phyloP scores from a whole-genome alignment of 2,113 vertebrate species.

The Phaethon lepturus region DNA sequence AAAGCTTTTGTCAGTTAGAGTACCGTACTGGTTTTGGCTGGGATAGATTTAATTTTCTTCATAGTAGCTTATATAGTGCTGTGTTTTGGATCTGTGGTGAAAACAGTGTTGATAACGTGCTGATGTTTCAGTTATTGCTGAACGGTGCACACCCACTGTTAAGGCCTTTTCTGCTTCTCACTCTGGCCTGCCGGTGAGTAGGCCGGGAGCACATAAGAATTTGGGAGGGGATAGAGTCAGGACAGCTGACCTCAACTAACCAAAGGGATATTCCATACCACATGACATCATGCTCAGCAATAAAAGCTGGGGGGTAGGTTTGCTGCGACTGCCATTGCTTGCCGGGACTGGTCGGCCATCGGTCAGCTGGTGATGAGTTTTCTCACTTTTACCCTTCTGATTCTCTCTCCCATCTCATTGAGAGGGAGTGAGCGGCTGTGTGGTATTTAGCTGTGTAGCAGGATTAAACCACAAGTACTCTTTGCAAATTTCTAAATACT shows the following conservation, averaged over 20 bases:
- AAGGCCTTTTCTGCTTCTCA: not conserved
- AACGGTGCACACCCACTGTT: not conserved
- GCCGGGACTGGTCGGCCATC: no score
- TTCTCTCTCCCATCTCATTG: not conserved
- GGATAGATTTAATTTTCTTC: not conserved
- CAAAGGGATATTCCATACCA: not conserved
- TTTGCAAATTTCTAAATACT: not conserved
- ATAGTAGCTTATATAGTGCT: no score
- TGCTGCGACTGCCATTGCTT: rapidly evolving
- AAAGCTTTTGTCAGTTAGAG: not conserved
- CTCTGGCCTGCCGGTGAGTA: not conserved
- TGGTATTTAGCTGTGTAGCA: not conserved
- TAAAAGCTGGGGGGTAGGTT: not conserved
- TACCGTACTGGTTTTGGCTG: not conserved
- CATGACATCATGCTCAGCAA: not conserved
- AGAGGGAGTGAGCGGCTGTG: not conserved
- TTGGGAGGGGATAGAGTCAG: not conserved
- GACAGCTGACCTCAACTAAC: not conserved
- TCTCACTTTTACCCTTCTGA: not conserved
- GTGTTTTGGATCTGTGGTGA: no score
- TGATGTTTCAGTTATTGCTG: no score
- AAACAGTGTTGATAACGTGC: no score
- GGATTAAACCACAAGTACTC: not conserved
- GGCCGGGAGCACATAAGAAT: not conserved
- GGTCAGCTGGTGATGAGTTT: not conserved